Conservation (phyloP, 2,797 vertebrate genomes). For the Kryptolebias ocellatus region DNA sequence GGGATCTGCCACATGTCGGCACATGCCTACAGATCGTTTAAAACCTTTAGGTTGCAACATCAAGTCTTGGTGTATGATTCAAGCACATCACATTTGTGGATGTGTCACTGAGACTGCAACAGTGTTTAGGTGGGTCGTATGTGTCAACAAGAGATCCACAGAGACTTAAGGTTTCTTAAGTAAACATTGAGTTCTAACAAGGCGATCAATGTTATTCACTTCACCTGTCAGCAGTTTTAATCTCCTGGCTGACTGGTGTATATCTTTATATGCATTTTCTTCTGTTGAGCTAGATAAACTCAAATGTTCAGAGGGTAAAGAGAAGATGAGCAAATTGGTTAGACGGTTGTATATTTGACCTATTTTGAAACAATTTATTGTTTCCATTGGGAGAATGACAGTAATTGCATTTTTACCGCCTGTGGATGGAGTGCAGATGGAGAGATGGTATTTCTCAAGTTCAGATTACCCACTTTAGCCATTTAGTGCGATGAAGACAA, state of each 20-base stretch:
- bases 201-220: not conserved
- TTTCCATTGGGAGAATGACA: conserved; percentile 37
- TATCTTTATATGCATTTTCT: conserved; percentile 8
- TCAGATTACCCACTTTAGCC: conserved; percentile 40
- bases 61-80: not conserved
- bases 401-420: conserved; percentile 34
- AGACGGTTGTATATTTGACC: conserved; percentile 4
- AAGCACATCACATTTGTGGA: not conserved
- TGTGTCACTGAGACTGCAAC: not conserved
- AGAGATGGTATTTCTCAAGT: conserved; percentile 42
- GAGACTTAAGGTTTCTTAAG: not conserved
- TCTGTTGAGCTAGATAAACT: conserved; percentile 3
- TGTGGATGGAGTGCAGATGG: conserved; percentile 41
- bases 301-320: conserved; percentile 1
- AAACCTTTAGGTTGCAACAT: not conserved
- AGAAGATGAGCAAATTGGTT: conserved; percentile 8
- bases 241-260: not conserved
- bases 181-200: not conserved
- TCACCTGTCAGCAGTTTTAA: not conserved
- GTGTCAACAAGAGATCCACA: not conserved
- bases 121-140: not conserved
- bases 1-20: not conserved
- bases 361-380: conserved; percentile 18
- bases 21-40: not conserved
- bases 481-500: conserved; percentile 45